Evolutionary conservation across 2,113 vertebrate genomes (phyloP).

Genomic region (Bothrops jararaca): DNA sequence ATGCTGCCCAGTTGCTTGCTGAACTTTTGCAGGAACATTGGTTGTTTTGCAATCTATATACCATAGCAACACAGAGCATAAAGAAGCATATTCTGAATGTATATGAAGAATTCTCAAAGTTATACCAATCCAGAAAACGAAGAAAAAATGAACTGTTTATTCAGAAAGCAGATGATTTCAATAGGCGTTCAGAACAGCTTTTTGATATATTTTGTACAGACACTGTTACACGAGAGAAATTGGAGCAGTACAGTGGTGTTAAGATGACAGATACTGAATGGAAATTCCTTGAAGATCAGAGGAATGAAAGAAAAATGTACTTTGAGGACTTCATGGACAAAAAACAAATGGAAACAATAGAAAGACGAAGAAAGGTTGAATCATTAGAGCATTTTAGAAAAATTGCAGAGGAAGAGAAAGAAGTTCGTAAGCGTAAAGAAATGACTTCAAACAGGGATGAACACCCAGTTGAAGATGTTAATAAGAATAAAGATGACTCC

Average conservation of each 20-base stretch:
- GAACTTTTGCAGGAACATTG: constrained; percentile 67
- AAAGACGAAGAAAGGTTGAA: constrained; percentile 61
- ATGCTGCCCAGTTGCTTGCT: constrained; percentile 56
- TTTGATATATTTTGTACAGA: constrained; percentile 63
- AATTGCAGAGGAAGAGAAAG: constrained; percentile 57
- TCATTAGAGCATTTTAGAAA: constrained; percentile 66
- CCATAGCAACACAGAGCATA: constrained; percentile 58
- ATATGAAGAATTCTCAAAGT: constrained; percentile 63
- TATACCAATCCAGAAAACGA: constrained; percentile 66
- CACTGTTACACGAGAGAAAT: constrained; percentile 47
- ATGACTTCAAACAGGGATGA: constrained; percentile 35
- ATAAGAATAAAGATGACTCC: constrained; percentile 41
- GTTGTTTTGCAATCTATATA: constrained; percentile 65
- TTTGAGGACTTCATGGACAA: constrained; percentile 62
- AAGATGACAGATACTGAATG: constrained; percentile 67
- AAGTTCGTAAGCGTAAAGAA: constrained; percentile 46
- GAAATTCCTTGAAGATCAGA: constrained; percentile 68
- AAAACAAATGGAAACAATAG: constrained; percentile 62
- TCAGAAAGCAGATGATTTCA: constrained; percentile 57
- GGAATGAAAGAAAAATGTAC: constrained; percentile 64
- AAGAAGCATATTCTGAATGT: constrained; percentile 68
- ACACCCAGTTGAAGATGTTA: constrained; percentile 50
- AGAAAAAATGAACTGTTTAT: constrained; percentile 63
- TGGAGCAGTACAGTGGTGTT: constrained; percentile 62
- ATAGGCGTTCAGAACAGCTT: constrained; percentile 62